Conservation (phyloP, 2,888 invertebrate species). For the Habrosyne pyritoides region DNA sequence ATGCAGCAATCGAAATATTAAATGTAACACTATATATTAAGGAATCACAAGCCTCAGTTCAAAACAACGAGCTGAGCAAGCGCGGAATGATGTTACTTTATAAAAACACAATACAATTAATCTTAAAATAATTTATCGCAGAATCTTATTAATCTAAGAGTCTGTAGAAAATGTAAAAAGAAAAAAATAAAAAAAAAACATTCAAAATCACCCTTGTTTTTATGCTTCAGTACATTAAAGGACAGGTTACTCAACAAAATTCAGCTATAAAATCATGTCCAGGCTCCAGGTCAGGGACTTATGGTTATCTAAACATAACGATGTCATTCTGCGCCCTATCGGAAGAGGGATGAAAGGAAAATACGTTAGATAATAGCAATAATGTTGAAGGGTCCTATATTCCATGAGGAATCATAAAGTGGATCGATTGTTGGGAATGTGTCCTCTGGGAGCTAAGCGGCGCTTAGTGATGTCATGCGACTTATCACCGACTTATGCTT, state of each 20-base stretch:
- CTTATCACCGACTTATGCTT: not conserved
- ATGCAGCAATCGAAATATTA: no score
- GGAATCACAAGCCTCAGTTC: no score
- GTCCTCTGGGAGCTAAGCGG: not conserved
- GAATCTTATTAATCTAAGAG: no score
- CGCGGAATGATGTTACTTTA: no score
- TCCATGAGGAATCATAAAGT: slow-evolving; percentile 19
- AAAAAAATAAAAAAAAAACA: no score
- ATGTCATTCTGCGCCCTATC: slow-evolving; percentile 5
- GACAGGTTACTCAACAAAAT: not conserved
- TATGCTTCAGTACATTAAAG: no score
- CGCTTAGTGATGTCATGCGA: not conserved
- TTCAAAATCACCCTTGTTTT: no score
- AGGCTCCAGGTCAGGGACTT: not conserved
- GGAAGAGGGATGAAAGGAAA: slow-evolving; percentile 6
- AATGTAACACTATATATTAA: no score
- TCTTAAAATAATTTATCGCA: no score
- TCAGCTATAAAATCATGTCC: not conserved
- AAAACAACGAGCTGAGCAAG: no score
- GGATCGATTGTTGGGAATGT: slow-evolving; percentile 1
- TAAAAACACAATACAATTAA: no score
- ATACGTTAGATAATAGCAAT: slow-evolving; percentile 4
- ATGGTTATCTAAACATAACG: slow-evolving; percentile 3
- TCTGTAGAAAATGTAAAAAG: no score
- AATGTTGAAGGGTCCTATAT: slow-evolving; percentile 11